Percentiles rank a stretch among this genome's conserved stretches.
Evolutionary conservation across 64 coral and sea anemone genomes (phyloP).

Genomic region (Anthopleura sola): DNA sequence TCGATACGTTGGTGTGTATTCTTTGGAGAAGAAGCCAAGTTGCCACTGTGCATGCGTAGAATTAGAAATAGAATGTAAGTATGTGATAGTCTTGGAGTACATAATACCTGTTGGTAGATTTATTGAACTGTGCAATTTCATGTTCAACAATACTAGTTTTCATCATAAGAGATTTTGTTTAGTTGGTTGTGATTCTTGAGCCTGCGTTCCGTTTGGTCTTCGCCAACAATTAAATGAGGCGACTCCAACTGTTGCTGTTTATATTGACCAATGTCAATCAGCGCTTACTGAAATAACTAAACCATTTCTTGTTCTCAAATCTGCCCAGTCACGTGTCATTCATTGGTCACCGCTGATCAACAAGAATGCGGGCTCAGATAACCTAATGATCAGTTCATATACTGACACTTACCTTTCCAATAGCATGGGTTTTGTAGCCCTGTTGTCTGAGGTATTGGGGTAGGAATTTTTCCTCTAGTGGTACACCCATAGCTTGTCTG

Average conservation of each 20-base stretch:
- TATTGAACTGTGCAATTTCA: neutral
- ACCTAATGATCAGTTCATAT: neutral
- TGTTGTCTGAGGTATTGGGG: conserved; percentile 70
- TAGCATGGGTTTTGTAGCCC: conserved; percentile 84
- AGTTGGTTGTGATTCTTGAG: no score
- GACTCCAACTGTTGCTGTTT: no score
- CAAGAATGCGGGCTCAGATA: neutral
- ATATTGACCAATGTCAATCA: no score
- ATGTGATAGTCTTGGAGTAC: neutral
- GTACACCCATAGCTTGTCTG: conserved; percentile 86
- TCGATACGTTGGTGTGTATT: conserved; percentile 92
- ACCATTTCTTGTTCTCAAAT: no score
- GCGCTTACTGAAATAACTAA: no score
- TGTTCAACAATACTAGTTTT: neutral
- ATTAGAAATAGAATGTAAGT: neutral
- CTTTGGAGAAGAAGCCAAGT: conserved; percentile 93
- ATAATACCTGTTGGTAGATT: no score
- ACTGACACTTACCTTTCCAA: conserved; percentile 72
- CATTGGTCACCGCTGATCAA: neutral
- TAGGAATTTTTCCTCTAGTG: conserved; percentile 78
- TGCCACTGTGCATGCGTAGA: conserved; percentile 64
- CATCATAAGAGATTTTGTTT: no score
- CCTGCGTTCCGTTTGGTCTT: no score
- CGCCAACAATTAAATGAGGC: no score
- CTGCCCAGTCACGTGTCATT: neutral